phyloP scores from a whole-genome alignment of 2,888 invertebrate genomes.

The Brachylomia viminalis region DNA sequence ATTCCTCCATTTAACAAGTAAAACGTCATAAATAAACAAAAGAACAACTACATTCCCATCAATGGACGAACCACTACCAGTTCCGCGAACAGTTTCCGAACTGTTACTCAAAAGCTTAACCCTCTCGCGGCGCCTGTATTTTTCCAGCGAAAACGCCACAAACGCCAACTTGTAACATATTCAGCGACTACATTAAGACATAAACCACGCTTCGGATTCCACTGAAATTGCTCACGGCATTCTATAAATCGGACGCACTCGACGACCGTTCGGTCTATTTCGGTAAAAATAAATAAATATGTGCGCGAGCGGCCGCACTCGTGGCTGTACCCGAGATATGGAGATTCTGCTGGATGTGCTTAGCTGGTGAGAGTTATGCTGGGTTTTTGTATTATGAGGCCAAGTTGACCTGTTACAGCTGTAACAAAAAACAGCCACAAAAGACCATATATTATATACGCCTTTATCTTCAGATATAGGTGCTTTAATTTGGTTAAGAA shows the following conservation, averaged over 20 bases:
- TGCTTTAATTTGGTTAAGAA: background rate
- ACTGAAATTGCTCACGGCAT: constrained; percentile 82
- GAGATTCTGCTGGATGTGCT: constrained; percentile 64
- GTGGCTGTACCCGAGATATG: constrained; percentile 61
- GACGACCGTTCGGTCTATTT: constrained; percentile 88
- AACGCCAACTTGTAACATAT: constrained; percentile 66
- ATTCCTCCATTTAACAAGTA: background rate
- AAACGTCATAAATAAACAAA: constrained; percentile 5
- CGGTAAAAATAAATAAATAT: constrained; percentile 90
- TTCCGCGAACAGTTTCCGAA: constrained; percentile 54
- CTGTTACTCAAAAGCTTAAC: constrained; percentile 49
- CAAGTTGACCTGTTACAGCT: background rate
- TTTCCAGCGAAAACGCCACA: constrained; percentile 58
- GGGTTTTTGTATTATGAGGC: background rate
- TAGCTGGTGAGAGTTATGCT: background rate
- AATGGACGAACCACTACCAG: constrained; percentile 16
- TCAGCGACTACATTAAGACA: constrained; percentile 85
- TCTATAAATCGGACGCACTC: constrained; percentile 85
- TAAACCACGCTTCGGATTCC: constrained; percentile 87
- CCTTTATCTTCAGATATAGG: background rate
- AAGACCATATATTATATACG: no score
- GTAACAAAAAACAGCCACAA: background rate
- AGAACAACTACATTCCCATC: constrained; percentile 31
- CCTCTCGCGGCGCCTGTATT: constrained; percentile 61
- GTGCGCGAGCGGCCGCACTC: constrained; percentile 81